A percentile compares a stretch with the other conserved stretches of the same genome.
phyloP scores from a whole-genome alignment of 2,113 vertebrate species.

The Haemorhous mexicanus region DNA sequence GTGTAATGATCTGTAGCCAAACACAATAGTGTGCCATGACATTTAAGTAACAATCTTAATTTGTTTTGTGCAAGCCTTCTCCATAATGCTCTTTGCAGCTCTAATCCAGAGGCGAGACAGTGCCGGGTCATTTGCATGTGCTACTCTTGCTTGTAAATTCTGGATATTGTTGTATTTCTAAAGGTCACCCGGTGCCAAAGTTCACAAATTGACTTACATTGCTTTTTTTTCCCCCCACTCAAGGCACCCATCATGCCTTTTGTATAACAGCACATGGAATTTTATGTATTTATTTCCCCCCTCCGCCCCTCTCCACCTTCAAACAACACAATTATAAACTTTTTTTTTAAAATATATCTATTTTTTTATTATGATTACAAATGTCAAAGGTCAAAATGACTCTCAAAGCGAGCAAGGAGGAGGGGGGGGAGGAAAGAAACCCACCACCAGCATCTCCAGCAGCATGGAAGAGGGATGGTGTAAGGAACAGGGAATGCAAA shows the following conservation, averaged over 20 bases:
- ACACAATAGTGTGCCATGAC: slow-evolving; percentile 98
- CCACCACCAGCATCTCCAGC: neutral
- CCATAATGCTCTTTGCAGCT: slow-evolving; percentile 74
- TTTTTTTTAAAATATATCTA: neutral
- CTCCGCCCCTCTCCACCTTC: slow-evolving; percentile 44
- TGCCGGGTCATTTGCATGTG: slow-evolving; percentile 83
- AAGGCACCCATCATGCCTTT: slow-evolving; percentile 80
- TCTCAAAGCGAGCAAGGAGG: slow-evolving; percentile 48
- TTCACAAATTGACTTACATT: slow-evolving; percentile 95
- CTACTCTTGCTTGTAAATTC: slow-evolving; percentile 82
- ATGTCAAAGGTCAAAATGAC: slow-evolving; percentile 74
- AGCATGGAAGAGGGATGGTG: neutral
- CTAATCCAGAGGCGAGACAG: slow-evolving; percentile 69
- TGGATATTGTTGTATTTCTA: slow-evolving; percentile 84
- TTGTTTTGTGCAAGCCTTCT: slow-evolving; percentile 85
- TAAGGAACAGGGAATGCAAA: slow-evolving; percentile 54
- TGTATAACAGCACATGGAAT: slow-evolving; percentile 81
- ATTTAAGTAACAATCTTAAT: slow-evolving; percentile 99
- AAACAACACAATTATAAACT: slow-evolving; percentile 79
- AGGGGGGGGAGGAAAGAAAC: neutral
- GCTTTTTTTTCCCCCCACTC: slow-evolving; percentile 53
- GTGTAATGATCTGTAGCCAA: slow-evolving; percentile 99
- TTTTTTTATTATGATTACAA: slow-evolving; percentile 49
- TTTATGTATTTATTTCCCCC: slow-evolving; percentile 44
- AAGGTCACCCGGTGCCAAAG: slow-evolving; percentile 95